A percentile compares a stretch with the other conserved stretches of the same genome.
Conservation (phyloP, 2,888 invertebrate genomes). For the Petrolisthes cinctipes region DNA sequence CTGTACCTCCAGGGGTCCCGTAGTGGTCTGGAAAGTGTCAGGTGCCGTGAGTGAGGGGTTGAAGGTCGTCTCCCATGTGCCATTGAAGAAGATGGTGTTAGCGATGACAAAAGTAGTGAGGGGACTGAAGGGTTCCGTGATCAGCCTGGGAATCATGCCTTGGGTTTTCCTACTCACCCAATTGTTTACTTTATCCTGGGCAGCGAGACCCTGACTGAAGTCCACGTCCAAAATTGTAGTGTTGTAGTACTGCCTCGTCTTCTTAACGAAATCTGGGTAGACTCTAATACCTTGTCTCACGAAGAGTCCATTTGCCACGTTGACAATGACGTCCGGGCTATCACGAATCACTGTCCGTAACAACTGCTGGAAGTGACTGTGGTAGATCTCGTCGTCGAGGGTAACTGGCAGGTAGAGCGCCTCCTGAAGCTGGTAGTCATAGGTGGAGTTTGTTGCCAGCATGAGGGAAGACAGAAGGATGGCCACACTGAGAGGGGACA, state of each 20-base stretch:
- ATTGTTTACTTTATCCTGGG: conserved; percentile 74
- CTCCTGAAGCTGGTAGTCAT: conserved; percentile 50
- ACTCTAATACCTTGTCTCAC: conserved; percentile 42
- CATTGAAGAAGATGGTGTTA: conserved; percentile 80
- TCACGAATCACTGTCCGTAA: conserved; percentile 11
- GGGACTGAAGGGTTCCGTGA: conserved; percentile 72
- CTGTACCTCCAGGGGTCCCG: conserved; percentile 70
- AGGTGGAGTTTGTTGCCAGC: conserved; percentile 68
- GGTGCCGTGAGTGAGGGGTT: conserved; percentile 72
- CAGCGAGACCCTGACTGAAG: conserved; percentile 71
- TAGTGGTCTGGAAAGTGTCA: conserved; percentile 48
- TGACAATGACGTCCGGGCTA: conserved; percentile 40
- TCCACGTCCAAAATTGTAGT: conserved; percentile 75
- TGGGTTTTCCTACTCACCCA: conserved; percentile 67
- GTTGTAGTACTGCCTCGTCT: conserved; percentile 70
- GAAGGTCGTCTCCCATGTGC: conserved; percentile 80
- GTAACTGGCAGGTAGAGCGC: conserved; percentile 47
- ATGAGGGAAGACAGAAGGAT: conserved; percentile 70
- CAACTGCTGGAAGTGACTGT: conserved; percentile 38
- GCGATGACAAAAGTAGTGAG: conserved; percentile 75
- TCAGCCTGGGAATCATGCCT: conserved; percentile 76
- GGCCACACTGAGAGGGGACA: conserved; percentile 71
- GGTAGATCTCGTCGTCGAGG: conserved; percentile 32
- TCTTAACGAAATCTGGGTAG: conserved; percentile 25
- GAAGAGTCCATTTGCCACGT: conserved; percentile 57